Conservation (phyloP, 2,797 vertebrate genomes). For the Sibirionetta formosa region DNA sequence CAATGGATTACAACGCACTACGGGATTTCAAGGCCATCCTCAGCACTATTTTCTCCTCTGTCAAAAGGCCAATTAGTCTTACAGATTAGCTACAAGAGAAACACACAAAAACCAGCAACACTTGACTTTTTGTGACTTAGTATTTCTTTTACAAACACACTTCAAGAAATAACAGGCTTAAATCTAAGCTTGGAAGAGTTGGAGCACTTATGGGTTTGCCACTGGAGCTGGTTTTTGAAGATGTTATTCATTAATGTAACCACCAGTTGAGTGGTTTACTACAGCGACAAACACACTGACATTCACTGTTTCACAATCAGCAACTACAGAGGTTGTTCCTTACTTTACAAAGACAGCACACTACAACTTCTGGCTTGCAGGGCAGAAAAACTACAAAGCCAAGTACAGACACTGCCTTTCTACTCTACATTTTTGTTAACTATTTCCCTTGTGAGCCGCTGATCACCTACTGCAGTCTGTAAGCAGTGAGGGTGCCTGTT, state of each 20-base stretch:
- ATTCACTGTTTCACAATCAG: neutral
- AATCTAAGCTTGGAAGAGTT: neutral
- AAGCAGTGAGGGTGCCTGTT: neutral
- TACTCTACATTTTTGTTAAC: neutral
- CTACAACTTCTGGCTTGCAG: neutral
- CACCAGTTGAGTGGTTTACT: neutral
- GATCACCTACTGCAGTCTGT: neutral
- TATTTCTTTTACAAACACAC: neutral
- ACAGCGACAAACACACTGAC: neutral
- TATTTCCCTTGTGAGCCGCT: neutral
- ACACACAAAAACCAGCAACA: neutral
- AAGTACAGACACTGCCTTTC: neutral
- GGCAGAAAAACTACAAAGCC: neutral
- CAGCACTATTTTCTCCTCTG: neutral
- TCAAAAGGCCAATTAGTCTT: neutral
- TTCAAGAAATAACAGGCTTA: neutral
- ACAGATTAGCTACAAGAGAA: neutral
- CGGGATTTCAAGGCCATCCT: neutral
- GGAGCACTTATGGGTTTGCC: neutral
- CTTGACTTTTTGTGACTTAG: neutral
- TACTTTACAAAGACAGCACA: neutral
- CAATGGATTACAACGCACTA: neutral
- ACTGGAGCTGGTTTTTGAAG: neutral
- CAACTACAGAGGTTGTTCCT: neutral
- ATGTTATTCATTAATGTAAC: neutral